These are phyloP conservation scores for Drosophila nannoptera DNA, from an alignment of 1,140 invertebrate species.

Conservation along the genomic window DNA sequence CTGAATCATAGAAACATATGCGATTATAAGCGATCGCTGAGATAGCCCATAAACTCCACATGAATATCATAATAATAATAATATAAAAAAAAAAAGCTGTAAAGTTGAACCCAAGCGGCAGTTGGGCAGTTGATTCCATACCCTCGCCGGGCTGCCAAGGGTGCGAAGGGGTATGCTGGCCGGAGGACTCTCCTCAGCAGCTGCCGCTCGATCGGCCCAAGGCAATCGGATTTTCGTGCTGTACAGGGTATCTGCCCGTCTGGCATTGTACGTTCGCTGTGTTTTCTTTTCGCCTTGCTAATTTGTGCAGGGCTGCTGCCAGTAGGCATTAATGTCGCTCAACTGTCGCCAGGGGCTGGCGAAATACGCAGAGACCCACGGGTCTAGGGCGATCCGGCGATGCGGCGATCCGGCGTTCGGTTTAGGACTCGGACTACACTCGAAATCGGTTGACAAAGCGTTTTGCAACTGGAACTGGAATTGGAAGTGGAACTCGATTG, in stretches of 20 bases:
- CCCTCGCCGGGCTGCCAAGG: neutral
- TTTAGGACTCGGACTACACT: conserved; percentile 68
- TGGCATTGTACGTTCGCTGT: neutral
- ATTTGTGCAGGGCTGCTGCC: conserved; percentile 70
- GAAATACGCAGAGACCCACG: conserved; percentile 27
- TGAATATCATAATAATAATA: conserved; percentile 12
- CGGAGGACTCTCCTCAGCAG: no score
- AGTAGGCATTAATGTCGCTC: conserved; percentile 73
- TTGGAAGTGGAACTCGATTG: conserved; percentile 24
- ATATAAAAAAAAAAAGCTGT: neutral
- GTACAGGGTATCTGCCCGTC: neutral
- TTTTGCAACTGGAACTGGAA: conserved; percentile 46
- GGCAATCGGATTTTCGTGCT: no score
- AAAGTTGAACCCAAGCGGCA: conserved; percentile 45
- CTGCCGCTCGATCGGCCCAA: no score
- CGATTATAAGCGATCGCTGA: conserved; percentile 66
- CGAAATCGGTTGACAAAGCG: conserved; percentile 73
- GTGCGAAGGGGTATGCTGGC: neutral
- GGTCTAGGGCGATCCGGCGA: conserved; percentile 59
- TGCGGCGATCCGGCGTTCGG: conserved; percentile 55
- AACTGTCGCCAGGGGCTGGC: conserved; percentile 54
- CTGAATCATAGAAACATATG: conserved; percentile 75
- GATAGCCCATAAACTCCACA: conserved; percentile 57
- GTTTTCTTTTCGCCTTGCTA: conserved; percentile 43
- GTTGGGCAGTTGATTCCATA: conserved; percentile 35